Evolutionary conservation across 2,797 vertebrate genomes (phyloP), one percentile per base, ranked within the genome.

Genomic region (Macroramphosus scolopax): DNA sequence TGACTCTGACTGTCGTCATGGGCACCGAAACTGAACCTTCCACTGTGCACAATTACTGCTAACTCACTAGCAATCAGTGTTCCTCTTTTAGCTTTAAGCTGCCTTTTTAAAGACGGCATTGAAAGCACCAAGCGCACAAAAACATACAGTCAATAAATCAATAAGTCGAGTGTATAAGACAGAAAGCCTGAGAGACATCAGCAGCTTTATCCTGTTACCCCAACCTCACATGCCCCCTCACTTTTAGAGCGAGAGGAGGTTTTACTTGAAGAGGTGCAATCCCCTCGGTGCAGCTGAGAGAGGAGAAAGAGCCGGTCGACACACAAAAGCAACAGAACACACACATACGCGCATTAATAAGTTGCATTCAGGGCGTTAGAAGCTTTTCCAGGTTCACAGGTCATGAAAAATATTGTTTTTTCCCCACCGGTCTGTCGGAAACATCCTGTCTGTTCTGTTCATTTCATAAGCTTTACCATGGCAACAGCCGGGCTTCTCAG

Each of bases 131-230:
- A n/a, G n/a, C n/a, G n/a, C n/a, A n/a, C n/a, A n/a, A n/a, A n/a
- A n/a, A n/a, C 16, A 41, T 5, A 37, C 16, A 55, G 24, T 46
- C 40, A 47, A 56, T 31, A 53, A 65, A 62, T 68, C 29, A 18
- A 56, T 24, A 62, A 37, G 13, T 26, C 46, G 16, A 9, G 33
- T 42, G 51, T 51, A 51, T 37, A 8, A 36, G 14, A 52, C 4
- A 43, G 36, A 20, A 70, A 52, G n/a, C n/a, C 45, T 58, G 51
- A 5, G 29, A 64, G 33, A 75, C 31, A 45, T 14, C 12, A 14
- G 33, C 29, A 15, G 62, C 66, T 78, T 65, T 63, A 52, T 61
- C 63, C 62, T 17, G 42, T 83, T 72, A 82, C 81, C 81, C 76
- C 69, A 22, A 54, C n/a, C n/a, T n/a, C n/a, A n/a, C n/a, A n/a